These are phyloP conservation scores for Indicator indicator DNA, from an alignment of 2,113 vertebrate genomes.

Conservation along the genomic window DNA sequence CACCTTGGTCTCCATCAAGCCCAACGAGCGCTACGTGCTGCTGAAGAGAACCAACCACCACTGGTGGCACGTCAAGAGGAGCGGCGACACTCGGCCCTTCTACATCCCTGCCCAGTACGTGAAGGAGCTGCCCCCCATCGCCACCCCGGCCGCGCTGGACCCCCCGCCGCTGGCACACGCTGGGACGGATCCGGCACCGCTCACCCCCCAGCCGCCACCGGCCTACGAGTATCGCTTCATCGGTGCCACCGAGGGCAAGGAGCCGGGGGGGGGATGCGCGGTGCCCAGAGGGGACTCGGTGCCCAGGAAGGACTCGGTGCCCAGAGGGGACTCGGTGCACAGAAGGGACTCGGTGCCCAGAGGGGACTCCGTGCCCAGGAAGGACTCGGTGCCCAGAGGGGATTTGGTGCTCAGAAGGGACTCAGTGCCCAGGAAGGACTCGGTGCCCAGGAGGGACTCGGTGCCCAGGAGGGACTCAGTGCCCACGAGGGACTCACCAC, in stretches of 20 bases:
- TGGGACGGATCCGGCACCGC: neutral
- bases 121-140: slow-evolving; percentile 69
- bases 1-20: slow-evolving; percentile 83
- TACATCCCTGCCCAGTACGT: slow-evolving; percentile 91
- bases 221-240: slow-evolving; percentile 74
- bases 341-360: neutral
- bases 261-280: neutral
- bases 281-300: neutral
- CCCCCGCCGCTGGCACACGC: rapidly evolving
- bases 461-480: neutral
- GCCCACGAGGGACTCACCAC: neutral
- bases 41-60: slow-evolving; percentile 86
- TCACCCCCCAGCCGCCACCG: neutral
- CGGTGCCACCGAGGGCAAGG: neutral
- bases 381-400: neutral
- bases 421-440: neutral
- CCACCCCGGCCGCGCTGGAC: neutral
- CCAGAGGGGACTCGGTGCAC: neutral
- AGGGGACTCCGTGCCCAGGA: neutral
- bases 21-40: slow-evolving; percentile 87
- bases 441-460: neutral
- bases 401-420: neutral
- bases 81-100: slow-evolving; percentile 80
- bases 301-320: neutral
- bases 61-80: slow-evolving; percentile 91